These are phyloP conservation scores for Resseliella maxima DNA, from an alignment of 2,888 invertebrate genomes.

Conservation along the genomic window DNA sequence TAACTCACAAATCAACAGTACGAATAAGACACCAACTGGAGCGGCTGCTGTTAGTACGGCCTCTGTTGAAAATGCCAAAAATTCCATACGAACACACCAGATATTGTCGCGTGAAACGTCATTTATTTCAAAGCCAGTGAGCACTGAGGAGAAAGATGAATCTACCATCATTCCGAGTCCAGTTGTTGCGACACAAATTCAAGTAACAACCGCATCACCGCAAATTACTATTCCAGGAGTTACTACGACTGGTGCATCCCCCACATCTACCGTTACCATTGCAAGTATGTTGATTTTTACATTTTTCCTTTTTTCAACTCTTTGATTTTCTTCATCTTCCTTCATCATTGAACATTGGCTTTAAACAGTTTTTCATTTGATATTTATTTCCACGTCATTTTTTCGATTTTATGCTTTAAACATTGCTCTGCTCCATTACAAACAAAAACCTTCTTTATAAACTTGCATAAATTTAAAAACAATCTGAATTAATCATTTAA, in stretches of 20 bases:
- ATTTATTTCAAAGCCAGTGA: constrained; percentile 70
- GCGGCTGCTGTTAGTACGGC: neutral
- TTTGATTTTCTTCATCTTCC: constrained; percentile 59
- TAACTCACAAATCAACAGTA: constrained; percentile 64
- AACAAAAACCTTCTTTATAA: too few species aligned
- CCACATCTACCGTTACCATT: neutral
- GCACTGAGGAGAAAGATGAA: constrained; percentile 34
- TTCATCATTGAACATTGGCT: too few species aligned
- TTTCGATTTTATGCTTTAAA: too few species aligned
- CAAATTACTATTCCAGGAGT: neutral
- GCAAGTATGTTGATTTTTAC: constrained; percentile 48
- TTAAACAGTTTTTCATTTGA: too few species aligned
- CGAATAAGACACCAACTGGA: constrained; percentile 64
- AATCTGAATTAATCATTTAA: too few species aligned
- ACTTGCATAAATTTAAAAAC: too few species aligned
- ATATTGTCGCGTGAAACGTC: constrained; percentile 71
- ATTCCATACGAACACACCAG: constrained; percentile 68
- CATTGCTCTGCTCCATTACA: too few species aligned
- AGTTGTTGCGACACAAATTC: constrained; percentile 59
- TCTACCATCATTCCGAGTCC: constrained; percentile 60
- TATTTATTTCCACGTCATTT: too few species aligned
- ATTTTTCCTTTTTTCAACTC: too few species aligned
- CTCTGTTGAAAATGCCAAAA: neutral
- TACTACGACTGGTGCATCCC: neutral
- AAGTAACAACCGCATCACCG: neutral